Evolutionary conservation across 2,888 invertebrate species (phyloP).

Genomic region (Cryptus viduatorius): DNA sequence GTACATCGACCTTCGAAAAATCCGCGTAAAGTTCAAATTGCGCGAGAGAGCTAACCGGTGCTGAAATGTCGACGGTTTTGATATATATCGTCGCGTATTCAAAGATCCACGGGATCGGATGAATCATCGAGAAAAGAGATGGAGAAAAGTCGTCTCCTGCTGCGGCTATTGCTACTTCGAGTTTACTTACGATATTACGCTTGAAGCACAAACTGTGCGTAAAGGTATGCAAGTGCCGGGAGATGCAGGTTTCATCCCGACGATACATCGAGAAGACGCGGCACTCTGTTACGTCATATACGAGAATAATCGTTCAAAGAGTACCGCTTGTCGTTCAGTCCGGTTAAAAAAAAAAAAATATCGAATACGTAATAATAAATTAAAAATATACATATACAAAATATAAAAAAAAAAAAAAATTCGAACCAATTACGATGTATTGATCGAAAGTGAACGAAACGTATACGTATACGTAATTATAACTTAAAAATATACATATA

Average conservation of each 20-base stretch:
- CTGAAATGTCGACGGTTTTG: conserved; percentile 26
- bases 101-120: conserved; percentile 52
- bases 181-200: conserved; percentile 55
- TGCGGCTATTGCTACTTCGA: conserved; percentile 41
- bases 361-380: background rate
- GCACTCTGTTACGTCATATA: conserved; percentile 53
- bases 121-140: conserved; percentile 56
- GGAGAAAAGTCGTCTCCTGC: conserved; percentile 56
- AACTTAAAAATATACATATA: background rate
- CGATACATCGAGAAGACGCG: conserved; percentile 38
- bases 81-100: conserved; percentile 16
- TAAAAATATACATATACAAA: background rate
- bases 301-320: conserved; percentile 56
- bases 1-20: background rate
- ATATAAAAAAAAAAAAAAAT: background rate
- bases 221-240: conserved; percentile 16
- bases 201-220: conserved; percentile 1
- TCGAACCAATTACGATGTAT: background rate
- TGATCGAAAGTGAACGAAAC: background rate
- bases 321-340: conserved; percentile 25
- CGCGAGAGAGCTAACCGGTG: conserved; percentile 22
- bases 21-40: background rate
- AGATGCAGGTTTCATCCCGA: conserved; percentile 51
- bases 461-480: background rate
- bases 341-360: conserved; percentile 16